Base-by-base conservation (phyloP, 2,888 invertebrate genomes). In the Argynnis bischoffii region DNA sequence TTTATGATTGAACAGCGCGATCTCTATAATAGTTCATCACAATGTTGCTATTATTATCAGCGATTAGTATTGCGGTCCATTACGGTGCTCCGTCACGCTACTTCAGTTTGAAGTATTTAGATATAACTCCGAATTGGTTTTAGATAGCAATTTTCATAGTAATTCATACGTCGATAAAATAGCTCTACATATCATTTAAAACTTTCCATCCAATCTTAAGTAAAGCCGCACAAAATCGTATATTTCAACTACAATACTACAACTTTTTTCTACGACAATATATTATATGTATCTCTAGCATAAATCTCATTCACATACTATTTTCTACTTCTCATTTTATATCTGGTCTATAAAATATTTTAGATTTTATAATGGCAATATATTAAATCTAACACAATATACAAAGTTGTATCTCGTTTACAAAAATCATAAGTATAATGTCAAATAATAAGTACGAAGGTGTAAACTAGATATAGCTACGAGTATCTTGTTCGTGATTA, bases 31-130 rank as follows among this genome's bases (percentile, higher is more conserved):
- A 53, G 18, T 51, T 16, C 6, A 16, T 51, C 50, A 5, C 50
- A 51, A 16, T 51, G 50, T 16, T n/a, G 11, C 16, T 16, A 51
- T 6, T 51, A 51, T 51, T 51, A 51, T 51, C 50, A 51, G 50
- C 6, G 50, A 51, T 51, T 57, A 21, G 13, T 18, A 57, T 5
- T 18, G 8, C 11, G 16, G 47, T 46, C 8, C 14, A 6, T 13
- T 56, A 54, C 16, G 8, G 64, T 53, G 63, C 63, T 31, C 66
- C 55, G 70, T 83, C 82, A 76, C 74, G 76, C 75, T 79, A 81
- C 83, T 83, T 78, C 55, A 72, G 31, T 46, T 35, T 72, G 64
- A 65, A 73, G 72, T 73, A 66, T 55, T 35, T 48, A 48, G 69
- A 70, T 70, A 72, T 69, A 69, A 46, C 11, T 18, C 11, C 59